These are phyloP conservation scores for Cryptotermes secundus DNA, from an alignment of 1,140 invertebrate species.

Conservation along the genomic window DNA sequence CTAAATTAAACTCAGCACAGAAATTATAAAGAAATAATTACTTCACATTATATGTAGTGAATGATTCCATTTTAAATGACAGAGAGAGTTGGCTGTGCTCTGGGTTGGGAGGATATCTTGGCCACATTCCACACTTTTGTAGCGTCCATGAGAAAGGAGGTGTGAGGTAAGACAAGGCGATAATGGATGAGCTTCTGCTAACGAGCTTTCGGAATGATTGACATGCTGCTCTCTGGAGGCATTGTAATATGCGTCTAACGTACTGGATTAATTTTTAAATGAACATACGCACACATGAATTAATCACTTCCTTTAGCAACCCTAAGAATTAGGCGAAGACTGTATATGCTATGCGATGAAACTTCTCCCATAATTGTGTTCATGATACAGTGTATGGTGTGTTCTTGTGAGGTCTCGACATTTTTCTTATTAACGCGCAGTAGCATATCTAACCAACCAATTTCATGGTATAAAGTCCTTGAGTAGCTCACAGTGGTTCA, in stretches of 20 bases:
- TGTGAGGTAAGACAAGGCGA: neutral
- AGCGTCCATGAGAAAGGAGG: neutral
- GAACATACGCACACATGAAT: neutral
- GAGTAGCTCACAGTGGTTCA: too few relatives aligned
- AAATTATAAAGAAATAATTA: too few relatives aligned
- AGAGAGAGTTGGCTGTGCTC: neutral
- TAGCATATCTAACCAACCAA: too few relatives aligned
- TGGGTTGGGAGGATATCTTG: neutral
- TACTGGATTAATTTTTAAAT: neutral
- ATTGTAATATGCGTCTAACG: neutral
- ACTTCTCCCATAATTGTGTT: neutral
- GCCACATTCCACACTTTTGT: neutral
- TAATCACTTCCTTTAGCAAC: constrained; percentile 1
- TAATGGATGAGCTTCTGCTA: constrained; percentile 1
- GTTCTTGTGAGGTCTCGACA: neutral
- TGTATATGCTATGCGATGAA: neutral
- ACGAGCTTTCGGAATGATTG: constrained; percentile 5
- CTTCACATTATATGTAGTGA: neutral
- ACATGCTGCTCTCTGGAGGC: neutral
- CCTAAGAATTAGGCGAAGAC: neutral
- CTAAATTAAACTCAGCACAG: too few relatives aligned
- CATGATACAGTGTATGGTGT: neutral
- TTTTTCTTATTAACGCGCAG: neutral
- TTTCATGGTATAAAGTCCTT: too few relatives aligned
- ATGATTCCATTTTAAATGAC: neutral